These are phyloP conservation scores for Lasioglossum baleicum DNA, from an alignment of 1,140 invertebrate genomes.

Conservation along the genomic window DNA sequence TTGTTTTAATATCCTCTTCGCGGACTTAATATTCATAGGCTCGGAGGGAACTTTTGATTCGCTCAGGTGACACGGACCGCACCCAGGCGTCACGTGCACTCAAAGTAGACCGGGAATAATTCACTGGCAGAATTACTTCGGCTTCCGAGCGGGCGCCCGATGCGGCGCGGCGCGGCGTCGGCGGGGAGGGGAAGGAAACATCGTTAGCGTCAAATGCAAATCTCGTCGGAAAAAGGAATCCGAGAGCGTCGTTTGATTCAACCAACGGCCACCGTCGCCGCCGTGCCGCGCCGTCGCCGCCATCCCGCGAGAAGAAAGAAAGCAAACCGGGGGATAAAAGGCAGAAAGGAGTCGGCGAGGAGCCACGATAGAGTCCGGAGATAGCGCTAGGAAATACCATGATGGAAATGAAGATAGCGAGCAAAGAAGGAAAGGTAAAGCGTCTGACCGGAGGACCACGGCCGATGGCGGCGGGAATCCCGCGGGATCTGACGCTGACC, in stretches of 20 bases:
- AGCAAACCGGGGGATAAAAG: constrained; percentile 24
- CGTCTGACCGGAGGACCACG: constrained; percentile 20
- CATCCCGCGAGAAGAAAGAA: not conserved
- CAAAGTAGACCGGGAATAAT: not conserved
- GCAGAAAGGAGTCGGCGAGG: constrained; percentile 7
- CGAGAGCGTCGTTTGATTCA: constrained; percentile 23
- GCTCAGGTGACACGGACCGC: not conserved
- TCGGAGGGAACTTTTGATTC: not conserved
- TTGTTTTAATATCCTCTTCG: too few relatives aligned
- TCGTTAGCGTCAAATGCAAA: constrained; percentile 44
- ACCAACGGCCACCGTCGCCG: not conserved
- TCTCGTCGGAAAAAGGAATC: constrained; percentile 22
- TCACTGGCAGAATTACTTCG: not conserved
- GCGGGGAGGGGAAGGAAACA: constrained; percentile 13
- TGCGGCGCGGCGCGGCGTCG: too few relatives aligned
- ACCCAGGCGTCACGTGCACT: not conserved
- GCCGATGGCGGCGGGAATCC: constrained; percentile 17
- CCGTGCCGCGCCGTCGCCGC: too few relatives aligned
- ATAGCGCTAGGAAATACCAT: constrained; percentile 31
- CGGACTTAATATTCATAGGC: not conserved
- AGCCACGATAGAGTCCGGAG: constrained; percentile 7
- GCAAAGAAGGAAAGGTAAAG: constrained; percentile 39
- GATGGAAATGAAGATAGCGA: constrained; percentile 51
- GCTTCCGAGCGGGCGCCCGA: not conserved
- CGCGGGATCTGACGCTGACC: constrained; percentile 58